Evolutionary conservation across 2,888 invertebrate genomes (phyloP), one percentile per base, ranked within the genome.

Genomic region (Neocrepidodera transversa): DNA sequence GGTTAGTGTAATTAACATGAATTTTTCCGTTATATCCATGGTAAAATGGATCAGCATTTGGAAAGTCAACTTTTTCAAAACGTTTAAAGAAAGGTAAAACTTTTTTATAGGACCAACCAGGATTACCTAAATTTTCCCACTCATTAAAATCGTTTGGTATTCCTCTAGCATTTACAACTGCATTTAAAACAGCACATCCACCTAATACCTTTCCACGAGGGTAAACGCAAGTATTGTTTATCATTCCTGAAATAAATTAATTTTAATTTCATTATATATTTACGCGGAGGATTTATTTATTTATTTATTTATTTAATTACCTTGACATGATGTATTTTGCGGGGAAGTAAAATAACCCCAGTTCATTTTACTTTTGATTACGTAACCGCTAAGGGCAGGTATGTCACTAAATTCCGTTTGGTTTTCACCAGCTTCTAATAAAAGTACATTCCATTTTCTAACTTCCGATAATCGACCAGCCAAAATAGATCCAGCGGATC

Each of bases 161-260:
- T n/a, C 88, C 90, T 58, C 28, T 28, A 8, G 28, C 28, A 10
- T 28, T 8, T 8, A 28, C 28, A 8, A 6, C 28, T 28, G 8
- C 88, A 73, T 92, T 92, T 2, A 92, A 78, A 0, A 88, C 87
- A 65, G 89, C 89, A 2, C 87, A 87, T 1, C 92, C 92, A 6
- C 92, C 92, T 74, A 92, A 84, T 0, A 90, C 90, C 74, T 89
- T 91, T 2, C 92, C 92, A 36, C 82, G 69, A n/a, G n/a, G n/a
- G n/a, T n/a, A n/a, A n/a, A n/a, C n/a, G n/a, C n/a, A n/a, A n/a
- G n/a, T n/a, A n/a, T n/a, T n/a, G n/a, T n/a, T n/a, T n/a, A n/a
- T n/a, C n/a, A n/a, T n/a, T n/a, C n/a, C n/a, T n/a, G n/a, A n/a
- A n/a, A n/a, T n/a, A n/a, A n/a, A n/a, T n/a, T n/a, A n/a, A n/a